Conservation (phyloP, 2,888 invertebrate genomes). For the Myopa testacea region DNA sequence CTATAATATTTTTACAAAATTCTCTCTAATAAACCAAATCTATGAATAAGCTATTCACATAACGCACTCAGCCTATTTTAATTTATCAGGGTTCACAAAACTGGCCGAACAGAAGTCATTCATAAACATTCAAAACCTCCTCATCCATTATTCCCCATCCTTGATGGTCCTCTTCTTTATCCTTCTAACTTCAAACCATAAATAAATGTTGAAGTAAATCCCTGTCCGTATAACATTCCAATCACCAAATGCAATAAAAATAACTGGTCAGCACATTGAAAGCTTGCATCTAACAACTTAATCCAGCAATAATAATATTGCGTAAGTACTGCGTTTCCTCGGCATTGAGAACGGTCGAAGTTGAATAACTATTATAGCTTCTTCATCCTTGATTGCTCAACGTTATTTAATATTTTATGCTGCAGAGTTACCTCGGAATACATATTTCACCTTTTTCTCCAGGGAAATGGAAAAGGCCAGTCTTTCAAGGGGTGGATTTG, state of each 20-base stretch:
- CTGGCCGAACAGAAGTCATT: constrained; percentile 18
- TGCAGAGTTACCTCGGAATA: constrained; percentile 42
- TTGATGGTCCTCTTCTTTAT: constrained; percentile 4
- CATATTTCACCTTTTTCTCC: constrained; percentile 42
- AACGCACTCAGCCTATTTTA: constrained; percentile 1
- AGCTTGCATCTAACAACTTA: constrained; percentile 23
- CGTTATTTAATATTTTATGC: constrained; percentile 42
- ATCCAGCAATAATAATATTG: constrained; percentile 37
- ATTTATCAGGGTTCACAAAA: constrained; percentile 23
- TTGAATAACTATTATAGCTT: constrained; percentile 56
- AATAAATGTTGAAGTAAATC: constrained; percentile 39
- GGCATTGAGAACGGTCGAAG: constrained; percentile 28
- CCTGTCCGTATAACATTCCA: constrained; percentile 65
- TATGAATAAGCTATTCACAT: not conserved
- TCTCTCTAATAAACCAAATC: too few species aligned
- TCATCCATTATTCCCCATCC: constrained; percentile 11
- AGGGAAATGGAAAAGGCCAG: constrained; percentile 41
- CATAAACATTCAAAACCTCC: constrained; percentile 27
- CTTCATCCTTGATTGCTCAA: not conserved
- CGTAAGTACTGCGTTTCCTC: constrained; percentile 7
- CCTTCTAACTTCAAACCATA: constrained; percentile 21
- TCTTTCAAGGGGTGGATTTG: constrained; percentile 38
- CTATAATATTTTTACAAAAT: too few species aligned
- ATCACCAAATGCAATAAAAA: constrained; percentile 66
- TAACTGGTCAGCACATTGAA: constrained; percentile 59